Conservation (phyloP, 2,113 vertebrate species). For the Hippocampus abdominalis region DNA sequence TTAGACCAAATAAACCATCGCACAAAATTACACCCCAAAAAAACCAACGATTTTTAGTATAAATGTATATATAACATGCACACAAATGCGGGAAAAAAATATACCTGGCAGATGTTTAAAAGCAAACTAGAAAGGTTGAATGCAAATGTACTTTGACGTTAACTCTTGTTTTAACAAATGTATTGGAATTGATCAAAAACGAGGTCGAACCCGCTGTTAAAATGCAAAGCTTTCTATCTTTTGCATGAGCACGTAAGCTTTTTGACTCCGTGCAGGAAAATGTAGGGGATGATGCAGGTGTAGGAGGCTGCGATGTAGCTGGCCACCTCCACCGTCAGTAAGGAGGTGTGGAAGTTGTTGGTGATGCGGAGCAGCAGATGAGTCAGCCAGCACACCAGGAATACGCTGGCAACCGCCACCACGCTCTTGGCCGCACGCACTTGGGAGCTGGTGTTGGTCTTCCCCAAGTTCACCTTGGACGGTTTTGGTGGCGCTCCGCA, state of each 20-base stretch:
- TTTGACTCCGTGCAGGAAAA: constrained; percentile 69
- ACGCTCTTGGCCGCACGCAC: constrained; percentile 74
- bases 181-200: too few relatives aligned
- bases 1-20: neutral
- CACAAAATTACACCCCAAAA: too few relatives aligned
- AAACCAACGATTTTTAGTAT: too few relatives aligned
- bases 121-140: too few relatives aligned
- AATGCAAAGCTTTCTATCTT: constrained; percentile 21
- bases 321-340: constrained; percentile 56
- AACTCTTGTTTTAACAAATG: too few relatives aligned
- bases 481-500: neutral
- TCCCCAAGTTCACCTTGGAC: constrained; percentile 19
- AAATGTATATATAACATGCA: too few relatives aligned
- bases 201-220: too few relatives aligned
- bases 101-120: too few relatives aligned
- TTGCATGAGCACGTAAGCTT: constrained; percentile 61
- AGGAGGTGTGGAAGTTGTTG: constrained; percentile 58
- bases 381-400: constrained; percentile 72
- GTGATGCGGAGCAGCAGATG: constrained; percentile 68
- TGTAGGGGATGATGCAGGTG: constrained; percentile 71
- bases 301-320: constrained; percentile 69
- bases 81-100: too few relatives aligned
- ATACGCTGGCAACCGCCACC: constrained; percentile 69
- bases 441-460: constrained; percentile 20
- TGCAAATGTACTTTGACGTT: too few relatives aligned